Percentiles rank a stretch among this genome's conserved stretches.
phyloP scores from a whole-genome alignment of 2,113 vertebrate genomes.

The Podilymbus podiceps region DNA sequence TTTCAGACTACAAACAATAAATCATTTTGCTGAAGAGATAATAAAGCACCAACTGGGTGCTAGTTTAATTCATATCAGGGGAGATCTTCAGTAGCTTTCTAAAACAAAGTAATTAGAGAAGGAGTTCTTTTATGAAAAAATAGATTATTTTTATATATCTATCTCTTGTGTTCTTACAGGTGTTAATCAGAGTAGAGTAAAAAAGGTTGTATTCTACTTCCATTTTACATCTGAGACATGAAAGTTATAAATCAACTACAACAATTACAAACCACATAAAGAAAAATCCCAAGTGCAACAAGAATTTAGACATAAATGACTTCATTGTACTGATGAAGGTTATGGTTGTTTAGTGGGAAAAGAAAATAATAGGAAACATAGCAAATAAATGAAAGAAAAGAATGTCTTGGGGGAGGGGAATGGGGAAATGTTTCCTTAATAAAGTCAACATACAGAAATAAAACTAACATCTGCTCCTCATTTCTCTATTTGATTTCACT shows the following conservation, averaged over 20 bases:
- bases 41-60: conserved; percentile 83
- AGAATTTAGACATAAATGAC: conserved; percentile 47
- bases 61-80: conserved; percentile 85
- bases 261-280: conserved; percentile 35
- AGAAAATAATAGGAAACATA: conserved; percentile 33
- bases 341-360: conserved; percentile 22
- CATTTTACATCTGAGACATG: conserved; percentile 36
- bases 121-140: conserved; percentile 33
- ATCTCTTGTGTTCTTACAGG: conserved; percentile 54
- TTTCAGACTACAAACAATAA: conserved; percentile 85
- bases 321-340: conserved; percentile 9
- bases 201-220: conserved; percentile 39
- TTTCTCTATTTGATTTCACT: conserved; percentile 52
- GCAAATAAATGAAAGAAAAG: conserved; percentile 29
- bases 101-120: conserved; percentile 73
- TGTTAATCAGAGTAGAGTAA: conserved; percentile 39
- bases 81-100: conserved; percentile 78
- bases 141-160: conserved; percentile 44
- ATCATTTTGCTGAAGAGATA: conserved; percentile 89
- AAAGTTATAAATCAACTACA: conserved; percentile 56
- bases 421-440: conserved; percentile 55
- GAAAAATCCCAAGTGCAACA: conserved; percentile 48
- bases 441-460: conserved; percentile 55
- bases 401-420: conserved; percentile 20
- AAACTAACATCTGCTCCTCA: conserved; percentile 43